These are phyloP conservation scores for Eugnorisma glareosa DNA, from an alignment of 2,888 invertebrate genomes.

Conservation along the genomic window DNA sequence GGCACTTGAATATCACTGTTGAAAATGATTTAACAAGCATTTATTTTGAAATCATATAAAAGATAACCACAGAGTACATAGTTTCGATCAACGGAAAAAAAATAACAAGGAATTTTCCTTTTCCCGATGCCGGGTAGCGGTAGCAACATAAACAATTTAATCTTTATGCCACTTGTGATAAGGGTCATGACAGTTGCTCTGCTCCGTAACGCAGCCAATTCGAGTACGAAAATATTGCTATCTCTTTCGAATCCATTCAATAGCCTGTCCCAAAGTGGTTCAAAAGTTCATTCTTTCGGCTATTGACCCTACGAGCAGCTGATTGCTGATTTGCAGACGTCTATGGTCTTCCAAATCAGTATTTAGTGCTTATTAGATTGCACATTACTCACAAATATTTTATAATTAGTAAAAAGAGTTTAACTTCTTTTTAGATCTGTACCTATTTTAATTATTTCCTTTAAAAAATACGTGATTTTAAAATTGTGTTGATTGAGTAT, in stretches of 20 bases:
- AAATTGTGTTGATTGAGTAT: too few species aligned
- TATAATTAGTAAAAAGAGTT: too few species aligned
- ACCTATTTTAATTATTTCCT: background rate
- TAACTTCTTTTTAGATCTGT: background rate
- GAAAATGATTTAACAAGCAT: conserved; percentile 77
- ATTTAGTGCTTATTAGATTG: background rate
- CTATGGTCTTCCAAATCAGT: conserved; percentile 13
- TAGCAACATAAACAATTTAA: conserved; percentile 38
- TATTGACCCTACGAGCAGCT: conserved; percentile 74
- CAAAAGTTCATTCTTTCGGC: conserved; percentile 67
- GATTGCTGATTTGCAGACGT: conserved; percentile 68
- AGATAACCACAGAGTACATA: conserved; percentile 35
- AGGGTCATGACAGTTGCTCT: conserved; percentile 48
- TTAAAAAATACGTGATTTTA: background rate
- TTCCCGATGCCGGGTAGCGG: conserved; percentile 47
- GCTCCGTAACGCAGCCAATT: background rate
- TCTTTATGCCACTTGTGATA: conserved; percentile 14
- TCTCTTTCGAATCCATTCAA: conserved; percentile 66
- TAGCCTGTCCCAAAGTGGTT: conserved; percentile 51
- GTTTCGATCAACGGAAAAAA: conserved; percentile 33
- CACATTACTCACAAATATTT: background rate
- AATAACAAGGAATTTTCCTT: conserved; percentile 54
- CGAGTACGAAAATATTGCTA: conserved; percentile 52
- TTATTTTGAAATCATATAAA: conserved; percentile 68
- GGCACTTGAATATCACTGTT: conserved; percentile 69